Evolutionary conservation across 2,113 vertebrate species (phyloP), one percentile per base, ranked within the genome.

Genomic region (Tragelaphus imberbis): DNA sequence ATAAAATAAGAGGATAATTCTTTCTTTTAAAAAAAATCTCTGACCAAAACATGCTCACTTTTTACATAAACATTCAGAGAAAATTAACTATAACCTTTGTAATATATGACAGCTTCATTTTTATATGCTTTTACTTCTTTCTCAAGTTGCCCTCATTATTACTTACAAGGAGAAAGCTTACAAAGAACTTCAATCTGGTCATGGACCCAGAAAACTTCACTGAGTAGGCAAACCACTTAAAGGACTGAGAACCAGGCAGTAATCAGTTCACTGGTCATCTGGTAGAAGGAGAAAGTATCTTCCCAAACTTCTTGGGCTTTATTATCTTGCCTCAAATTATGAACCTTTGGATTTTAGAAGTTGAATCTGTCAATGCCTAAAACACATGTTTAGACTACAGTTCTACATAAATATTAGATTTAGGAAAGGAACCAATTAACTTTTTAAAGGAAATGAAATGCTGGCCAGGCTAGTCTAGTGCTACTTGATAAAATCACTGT

Each of bases 401-500:
- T 58, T 84, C 49, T 61, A 87, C 3, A 93, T 84, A 96, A 95
- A 77, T 7, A 23, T 49, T 95, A 81, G 88, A 90, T 87, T 80
- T 15, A 7, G 17, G 61, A 93, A 97, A 97, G 63, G 51, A 96
- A 91, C 30, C 91, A 96, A 97, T 80, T 84, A 97, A 91, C 84
- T 96, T 84, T 89, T 90, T 77, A 90, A 94, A 96, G 84, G 51
- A 93, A 96, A 91, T n/a, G 44, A 97, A 96, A 93, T 59, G 44
- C 81, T 84, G n/a, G 53, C 36, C 94, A 94, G 94, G 79, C 59
- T 75, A 93, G 61, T 49, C 85, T 79, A 97, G 84, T 25, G 81
- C 56, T 88, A 91, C 95, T 97, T 97, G 91, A 84, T 94, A 30
- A 91, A 97, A 96, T 13, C 28, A 16, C 55, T 98, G 88, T 81